Conservation (phyloP, 2,888 invertebrate species). For the Entomobrya proxima region DNA sequence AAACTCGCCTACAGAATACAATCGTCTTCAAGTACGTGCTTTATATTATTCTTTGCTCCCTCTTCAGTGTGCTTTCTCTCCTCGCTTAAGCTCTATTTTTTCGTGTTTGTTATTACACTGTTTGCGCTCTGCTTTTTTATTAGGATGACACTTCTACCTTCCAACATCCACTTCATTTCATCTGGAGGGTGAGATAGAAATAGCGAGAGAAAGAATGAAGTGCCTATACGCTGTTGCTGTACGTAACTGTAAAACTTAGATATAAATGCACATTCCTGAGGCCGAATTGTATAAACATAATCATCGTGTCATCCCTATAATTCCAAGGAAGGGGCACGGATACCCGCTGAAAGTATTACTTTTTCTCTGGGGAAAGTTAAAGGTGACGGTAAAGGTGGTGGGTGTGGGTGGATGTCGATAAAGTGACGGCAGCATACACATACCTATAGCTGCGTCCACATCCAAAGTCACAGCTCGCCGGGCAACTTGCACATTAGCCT, state of each 20-base stretch:
- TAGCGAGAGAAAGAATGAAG: neutral
- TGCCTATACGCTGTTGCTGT: too few species aligned
- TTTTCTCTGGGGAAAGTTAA: neutral
- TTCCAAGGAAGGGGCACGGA: neutral
- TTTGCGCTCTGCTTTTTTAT: conserved; percentile 44
- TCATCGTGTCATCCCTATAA: neutral
- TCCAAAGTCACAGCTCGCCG: neutral
- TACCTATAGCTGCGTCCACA: neutral
- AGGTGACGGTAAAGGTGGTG: neutral
- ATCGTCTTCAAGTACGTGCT: conserved; percentile 29
- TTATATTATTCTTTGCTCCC: conserved; percentile 27
- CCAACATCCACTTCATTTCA: conserved; percentile 41
- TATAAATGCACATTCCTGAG: neutral
- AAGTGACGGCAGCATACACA: neutral
- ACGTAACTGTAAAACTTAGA: neutral
- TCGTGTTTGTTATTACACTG: conserved; percentile 25
- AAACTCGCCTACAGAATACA: neutral
- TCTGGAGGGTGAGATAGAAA: neutral
- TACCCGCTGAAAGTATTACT: neutral
- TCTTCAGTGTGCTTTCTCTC: neutral
- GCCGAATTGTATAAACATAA: conserved; percentile 8
- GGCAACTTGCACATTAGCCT: too few species aligned
- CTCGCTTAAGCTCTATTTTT: neutral
- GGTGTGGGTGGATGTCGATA: neutral
- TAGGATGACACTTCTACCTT: conserved; percentile 7